These are phyloP conservation scores for Aythya baeri DNA, from an alignment of 2,113 vertebrate species.

Conservation along the genomic window DNA sequence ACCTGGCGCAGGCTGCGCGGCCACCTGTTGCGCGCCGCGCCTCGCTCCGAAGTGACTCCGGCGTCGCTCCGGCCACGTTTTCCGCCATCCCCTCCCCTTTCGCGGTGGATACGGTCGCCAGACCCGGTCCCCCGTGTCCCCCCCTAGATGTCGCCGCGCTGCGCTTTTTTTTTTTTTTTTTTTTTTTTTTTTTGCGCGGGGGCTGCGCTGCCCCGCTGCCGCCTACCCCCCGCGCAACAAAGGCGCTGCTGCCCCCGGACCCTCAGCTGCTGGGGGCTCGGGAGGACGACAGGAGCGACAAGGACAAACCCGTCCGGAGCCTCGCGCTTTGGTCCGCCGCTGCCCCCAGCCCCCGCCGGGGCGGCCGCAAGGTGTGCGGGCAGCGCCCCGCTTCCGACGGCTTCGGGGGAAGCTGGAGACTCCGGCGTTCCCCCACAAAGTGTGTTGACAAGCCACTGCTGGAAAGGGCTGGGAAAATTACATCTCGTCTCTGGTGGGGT, in stretches of 20 bases:
- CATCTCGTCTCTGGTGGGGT: slow-evolving; percentile 42
- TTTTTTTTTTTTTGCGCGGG: not conserved
- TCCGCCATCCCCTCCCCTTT: too few relatives aligned
- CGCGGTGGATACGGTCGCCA: too few relatives aligned
- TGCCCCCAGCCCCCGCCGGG: not conserved
- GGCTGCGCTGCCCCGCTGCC: not conserved
- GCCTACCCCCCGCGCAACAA: not conserved
- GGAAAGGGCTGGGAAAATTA: slow-evolving; percentile 55
- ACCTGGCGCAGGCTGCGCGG: not conserved
- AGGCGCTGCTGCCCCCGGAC: not conserved
- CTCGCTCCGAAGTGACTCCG: not conserved
- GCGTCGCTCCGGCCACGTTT: not conserved
- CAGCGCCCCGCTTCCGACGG: not conserved
- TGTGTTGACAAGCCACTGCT: slow-evolving; percentile 47
- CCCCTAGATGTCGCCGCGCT: not conserved
- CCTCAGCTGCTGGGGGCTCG: not conserved
- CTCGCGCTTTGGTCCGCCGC: not conserved
- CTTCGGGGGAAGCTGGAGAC: not conserved
- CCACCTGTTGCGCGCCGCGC: not conserved
- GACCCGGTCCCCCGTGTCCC: too few relatives aligned
- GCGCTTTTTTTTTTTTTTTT: not conserved
- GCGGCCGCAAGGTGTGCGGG: slow-evolving; percentile 2
- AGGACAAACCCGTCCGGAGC: not conserved
- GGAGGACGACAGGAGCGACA: not conserved
- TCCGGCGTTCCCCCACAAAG: slow-evolving; percentile 34